phyloP scores from a whole-genome alignment of 2,888 invertebrate species.

The Cataglyphis altisquamis region DNA sequence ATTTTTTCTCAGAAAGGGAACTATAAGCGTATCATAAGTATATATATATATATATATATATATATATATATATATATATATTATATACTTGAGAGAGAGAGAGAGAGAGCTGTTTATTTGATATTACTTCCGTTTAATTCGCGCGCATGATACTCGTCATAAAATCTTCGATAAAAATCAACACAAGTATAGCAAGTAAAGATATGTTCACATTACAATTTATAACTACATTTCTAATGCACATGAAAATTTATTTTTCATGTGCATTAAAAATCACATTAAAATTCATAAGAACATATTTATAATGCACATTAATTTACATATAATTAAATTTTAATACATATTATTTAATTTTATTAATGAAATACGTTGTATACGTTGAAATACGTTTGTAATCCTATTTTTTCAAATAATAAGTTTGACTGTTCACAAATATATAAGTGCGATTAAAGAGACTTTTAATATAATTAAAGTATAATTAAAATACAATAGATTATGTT shows the following conservation, averaged over 20 bases:
- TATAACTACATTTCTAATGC: not conserved
- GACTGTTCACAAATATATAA: not conserved
- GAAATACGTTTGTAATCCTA: not conserved
- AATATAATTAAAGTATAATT: not conserved
- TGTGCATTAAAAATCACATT: not conserved
- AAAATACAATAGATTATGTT: not conserved
- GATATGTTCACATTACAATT: conserved; percentile 1
- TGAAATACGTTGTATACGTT: no score
- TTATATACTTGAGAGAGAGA: not conserved
- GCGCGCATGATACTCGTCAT: no score
- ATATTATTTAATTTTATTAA: no score
- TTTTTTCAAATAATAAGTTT: not conserved
- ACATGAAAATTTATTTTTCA: not conserved
- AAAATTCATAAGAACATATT: not conserved
- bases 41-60: not conserved
- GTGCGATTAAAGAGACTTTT: not conserved
- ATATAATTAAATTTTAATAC: not conserved
- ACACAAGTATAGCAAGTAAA: not conserved
- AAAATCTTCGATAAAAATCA: not conserved
- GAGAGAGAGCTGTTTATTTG: not conserved
- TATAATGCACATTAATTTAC: not conserved
- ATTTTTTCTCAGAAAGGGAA: not conserved
- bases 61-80: not conserved
- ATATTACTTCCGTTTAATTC: conserved; percentile 8
- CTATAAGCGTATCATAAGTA: not conserved